Conservation (phyloP, 2,888 invertebrate species). For the Pantelozetes paolii region DNA sequence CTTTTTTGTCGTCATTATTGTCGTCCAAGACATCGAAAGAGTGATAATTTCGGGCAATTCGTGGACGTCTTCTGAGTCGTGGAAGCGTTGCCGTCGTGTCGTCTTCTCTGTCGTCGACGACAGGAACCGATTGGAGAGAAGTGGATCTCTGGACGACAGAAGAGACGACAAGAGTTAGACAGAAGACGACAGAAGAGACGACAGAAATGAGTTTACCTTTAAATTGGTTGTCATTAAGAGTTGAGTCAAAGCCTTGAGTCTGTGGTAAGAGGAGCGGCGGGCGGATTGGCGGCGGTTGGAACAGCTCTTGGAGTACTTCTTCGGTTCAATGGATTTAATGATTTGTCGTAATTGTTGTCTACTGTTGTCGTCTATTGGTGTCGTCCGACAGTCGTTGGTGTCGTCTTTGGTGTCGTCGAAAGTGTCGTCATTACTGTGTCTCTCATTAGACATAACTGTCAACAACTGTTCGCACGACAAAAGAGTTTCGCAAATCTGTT, state of each 20-base stretch:
- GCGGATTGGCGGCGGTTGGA: background rate
- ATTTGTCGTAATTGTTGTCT: slow-evolving; percentile 21
- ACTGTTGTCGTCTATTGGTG: background rate
- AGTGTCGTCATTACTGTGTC: background rate
- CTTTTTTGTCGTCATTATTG: background rate
- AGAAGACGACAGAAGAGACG: background rate
- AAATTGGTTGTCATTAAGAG: slow-evolving; percentile 11
- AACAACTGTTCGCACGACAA: slow-evolving; percentile 24
- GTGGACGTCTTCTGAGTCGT: background rate
- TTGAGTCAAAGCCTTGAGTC: slow-evolving; percentile 14
- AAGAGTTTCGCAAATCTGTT: slow-evolving; percentile 1
- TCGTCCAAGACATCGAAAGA: slow-evolving; percentile 27
- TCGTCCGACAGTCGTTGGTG: background rate
- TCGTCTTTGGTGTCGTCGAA: background rate
- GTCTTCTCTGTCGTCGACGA: background rate
- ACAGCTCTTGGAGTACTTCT: slow-evolving; percentile 1
- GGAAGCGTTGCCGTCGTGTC: slow-evolving; percentile 21
- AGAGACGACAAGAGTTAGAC: background rate
- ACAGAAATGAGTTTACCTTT: background rate
- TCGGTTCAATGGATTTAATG: background rate
- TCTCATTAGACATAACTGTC: slow-evolving; percentile 4
- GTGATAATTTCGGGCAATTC: background rate
- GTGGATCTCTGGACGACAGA: slow-evolving; percentile 18
- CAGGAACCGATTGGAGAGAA: slow-evolving; percentile 1
- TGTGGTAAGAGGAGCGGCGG: slow-evolving; percentile 10